Conservation (phyloP, 2,888 invertebrate genomes). For the Drosophila vallismaia region DNA sequence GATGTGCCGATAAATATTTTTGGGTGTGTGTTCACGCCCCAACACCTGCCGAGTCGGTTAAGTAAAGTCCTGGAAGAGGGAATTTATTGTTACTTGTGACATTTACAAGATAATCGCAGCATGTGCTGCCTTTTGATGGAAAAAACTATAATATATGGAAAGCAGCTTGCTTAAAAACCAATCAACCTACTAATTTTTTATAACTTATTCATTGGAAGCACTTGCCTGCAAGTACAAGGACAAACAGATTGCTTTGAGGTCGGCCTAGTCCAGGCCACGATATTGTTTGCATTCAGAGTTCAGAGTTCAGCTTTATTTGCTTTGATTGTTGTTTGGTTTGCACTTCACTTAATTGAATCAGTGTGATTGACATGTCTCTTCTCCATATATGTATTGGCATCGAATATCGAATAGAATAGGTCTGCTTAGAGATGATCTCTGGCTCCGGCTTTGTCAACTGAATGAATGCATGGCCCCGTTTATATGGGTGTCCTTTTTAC, state of each 20-base stretch:
- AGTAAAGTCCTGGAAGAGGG: neutral
- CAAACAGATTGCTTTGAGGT: constrained; percentile 46
- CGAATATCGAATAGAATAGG: constrained; percentile 9
- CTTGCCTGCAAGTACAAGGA: constrained; percentile 27
- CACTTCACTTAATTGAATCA: constrained; percentile 75
- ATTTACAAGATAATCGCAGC: constrained; percentile 9
- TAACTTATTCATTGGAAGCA: constrained; percentile 1
- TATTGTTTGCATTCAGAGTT: constrained; percentile 6
- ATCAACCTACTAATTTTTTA: neutral
- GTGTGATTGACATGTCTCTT: constrained; percentile 61
- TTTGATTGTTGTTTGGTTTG: constrained; percentile 38
- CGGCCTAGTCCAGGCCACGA: constrained; percentile 17
- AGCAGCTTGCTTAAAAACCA: neutral
- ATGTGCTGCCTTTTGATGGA: neutral
- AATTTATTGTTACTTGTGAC: constrained; percentile 28
- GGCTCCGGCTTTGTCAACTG: constrained; percentile 7
- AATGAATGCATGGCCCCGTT: constrained; percentile 2
- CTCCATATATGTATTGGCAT: constrained; percentile 39
- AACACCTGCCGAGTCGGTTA: constrained; percentile 50
- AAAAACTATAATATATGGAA: neutral
- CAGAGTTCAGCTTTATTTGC: constrained; percentile 5
- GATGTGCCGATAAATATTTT: constrained; percentile 7
- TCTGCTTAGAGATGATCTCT: constrained; percentile 33
- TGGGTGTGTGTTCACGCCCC: constrained; percentile 47
- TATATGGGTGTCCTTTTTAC: constrained; percentile 23